Percentiles rank a stretch among this genome's conserved stretches.
phyloP scores from a whole-genome alignment of 2,113 vertebrate genomes.

The Ptychochromis oligacanthus region DNA sequence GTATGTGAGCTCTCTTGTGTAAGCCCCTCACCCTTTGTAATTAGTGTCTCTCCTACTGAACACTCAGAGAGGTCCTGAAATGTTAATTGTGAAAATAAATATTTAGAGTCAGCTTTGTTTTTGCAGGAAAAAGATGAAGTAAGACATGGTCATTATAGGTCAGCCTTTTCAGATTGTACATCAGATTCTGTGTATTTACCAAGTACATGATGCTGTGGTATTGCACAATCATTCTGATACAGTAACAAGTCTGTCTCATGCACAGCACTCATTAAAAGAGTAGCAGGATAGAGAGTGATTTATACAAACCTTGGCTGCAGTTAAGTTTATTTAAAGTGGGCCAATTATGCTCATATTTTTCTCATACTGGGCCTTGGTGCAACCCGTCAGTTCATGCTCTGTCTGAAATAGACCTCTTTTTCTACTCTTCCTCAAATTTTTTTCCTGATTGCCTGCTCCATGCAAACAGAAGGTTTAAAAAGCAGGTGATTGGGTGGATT shows the following conservation, averaged over 20 bases:
- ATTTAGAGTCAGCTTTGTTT: background rate
- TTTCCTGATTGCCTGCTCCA: background rate
- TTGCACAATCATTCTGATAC: background rate
- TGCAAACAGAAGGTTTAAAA: background rate
- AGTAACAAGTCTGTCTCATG: background rate
- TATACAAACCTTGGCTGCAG: background rate
- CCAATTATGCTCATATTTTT: background rate
- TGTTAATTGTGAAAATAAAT: slow-evolving; percentile 1
- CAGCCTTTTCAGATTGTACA: background rate
- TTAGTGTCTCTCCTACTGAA: background rate
- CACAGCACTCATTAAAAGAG: background rate
- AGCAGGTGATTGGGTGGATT: background rate
- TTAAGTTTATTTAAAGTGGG: too few relatives aligned
- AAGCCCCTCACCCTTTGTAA: slow-evolving; percentile 31
- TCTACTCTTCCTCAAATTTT: background rate
- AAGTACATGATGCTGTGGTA: background rate
- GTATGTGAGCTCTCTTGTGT: slow-evolving; percentile 20
- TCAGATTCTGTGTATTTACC: background rate
- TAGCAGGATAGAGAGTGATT: background rate
- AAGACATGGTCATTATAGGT: background rate
- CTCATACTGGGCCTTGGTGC: background rate
- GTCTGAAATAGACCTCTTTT: background rate
- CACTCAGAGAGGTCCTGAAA: background rate
- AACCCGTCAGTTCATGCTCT: too few relatives aligned
- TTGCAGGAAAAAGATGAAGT: background rate